Conservation (phyloP, 1,140 invertebrate genomes). For the Drosophila willistoni region DNA sequence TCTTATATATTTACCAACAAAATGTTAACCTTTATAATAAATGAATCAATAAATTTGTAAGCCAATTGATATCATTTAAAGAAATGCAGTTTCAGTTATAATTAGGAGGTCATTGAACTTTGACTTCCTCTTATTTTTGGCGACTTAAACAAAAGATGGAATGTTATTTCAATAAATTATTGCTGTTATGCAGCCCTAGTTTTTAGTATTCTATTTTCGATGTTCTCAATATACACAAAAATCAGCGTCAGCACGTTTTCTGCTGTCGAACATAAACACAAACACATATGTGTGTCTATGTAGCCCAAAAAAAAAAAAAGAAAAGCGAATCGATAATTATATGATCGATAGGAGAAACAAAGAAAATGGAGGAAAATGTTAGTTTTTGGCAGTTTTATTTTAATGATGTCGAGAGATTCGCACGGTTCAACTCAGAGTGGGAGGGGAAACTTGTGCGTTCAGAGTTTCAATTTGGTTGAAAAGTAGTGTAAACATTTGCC, state of each 20-base stretch:
- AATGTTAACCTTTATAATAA: too few species aligned
- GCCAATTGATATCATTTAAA: too few species aligned
- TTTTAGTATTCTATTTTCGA: conserved; percentile 4
- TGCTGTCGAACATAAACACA: conserved; percentile 4
- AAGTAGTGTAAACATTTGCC: conserved; percentile 50
- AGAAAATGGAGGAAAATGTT: conserved; percentile 14
- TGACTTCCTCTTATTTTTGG: not conserved
- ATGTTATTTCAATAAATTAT: not conserved
- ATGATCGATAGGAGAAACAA: conserved; percentile 59
- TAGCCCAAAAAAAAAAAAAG: conserved; percentile 4
- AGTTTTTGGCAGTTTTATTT: conserved; percentile 48
- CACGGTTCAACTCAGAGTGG: not conserved
- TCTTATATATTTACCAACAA: too few species aligned
- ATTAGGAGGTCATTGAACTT: not conserved
- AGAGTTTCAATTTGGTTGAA: conserved; percentile 8
- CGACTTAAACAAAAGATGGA: not conserved
- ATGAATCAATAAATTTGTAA: too few species aligned
- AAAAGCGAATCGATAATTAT: conserved; percentile 48
- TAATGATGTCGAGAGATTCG: conserved; percentile 30
- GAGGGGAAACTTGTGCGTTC: not conserved
- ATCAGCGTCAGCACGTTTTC: conserved; percentile 17
- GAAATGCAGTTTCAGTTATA: too few species aligned
- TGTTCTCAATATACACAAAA: conserved; percentile 14
- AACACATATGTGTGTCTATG: not conserved
- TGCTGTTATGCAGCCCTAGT: conserved; percentile 12